phyloP scores from a whole-genome alignment of 2,797 vertebrate species.

The Meda fulgida region DNA sequence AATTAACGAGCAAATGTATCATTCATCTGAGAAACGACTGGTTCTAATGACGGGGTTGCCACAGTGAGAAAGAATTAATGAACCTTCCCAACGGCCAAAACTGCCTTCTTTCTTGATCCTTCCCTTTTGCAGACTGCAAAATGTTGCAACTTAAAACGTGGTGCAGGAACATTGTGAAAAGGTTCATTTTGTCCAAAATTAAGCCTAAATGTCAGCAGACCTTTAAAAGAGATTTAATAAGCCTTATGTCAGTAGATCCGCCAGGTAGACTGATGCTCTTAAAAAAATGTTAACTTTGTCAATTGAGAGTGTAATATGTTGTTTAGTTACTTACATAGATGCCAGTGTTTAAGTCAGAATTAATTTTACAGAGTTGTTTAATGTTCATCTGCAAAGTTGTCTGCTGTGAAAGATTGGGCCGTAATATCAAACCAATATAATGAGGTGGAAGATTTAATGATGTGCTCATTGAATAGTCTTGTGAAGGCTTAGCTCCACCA shows the following conservation, averaged over 20 bases:
- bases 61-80: slow-evolving; percentile 59
- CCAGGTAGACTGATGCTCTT: slow-evolving; percentile 52
- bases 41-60: slow-evolving; percentile 58
- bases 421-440: not conserved
- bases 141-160: slow-evolving; percentile 35
- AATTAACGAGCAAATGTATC: slow-evolving; percentile 63
- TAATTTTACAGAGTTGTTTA: not conserved
- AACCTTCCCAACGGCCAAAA: slow-evolving; percentile 49
- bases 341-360: not conserved
- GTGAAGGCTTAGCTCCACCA: slow-evolving; percentile 70
- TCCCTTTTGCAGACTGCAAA: slow-evolving; percentile 17
- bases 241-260: slow-evolving; percentile 64
- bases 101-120: slow-evolving; percentile 40
- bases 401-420: not conserved
- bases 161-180: slow-evolving; percentile 41
- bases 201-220: slow-evolving; percentile 58
- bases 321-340: not conserved
- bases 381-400: not conserved
- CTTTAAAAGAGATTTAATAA: slow-evolving; percentile 64
- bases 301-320: slow-evolving; percentile 25
- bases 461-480: not conserved
- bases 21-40: slow-evolving; percentile 56
- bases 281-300: slow-evolving; percentile 50
- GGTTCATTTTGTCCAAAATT: slow-evolving; percentile 58
- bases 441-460: not conserved